Evolutionary conservation across 2,113 vertebrate genomes (phyloP).

Genomic region (Centropus bengalensis): DNA sequence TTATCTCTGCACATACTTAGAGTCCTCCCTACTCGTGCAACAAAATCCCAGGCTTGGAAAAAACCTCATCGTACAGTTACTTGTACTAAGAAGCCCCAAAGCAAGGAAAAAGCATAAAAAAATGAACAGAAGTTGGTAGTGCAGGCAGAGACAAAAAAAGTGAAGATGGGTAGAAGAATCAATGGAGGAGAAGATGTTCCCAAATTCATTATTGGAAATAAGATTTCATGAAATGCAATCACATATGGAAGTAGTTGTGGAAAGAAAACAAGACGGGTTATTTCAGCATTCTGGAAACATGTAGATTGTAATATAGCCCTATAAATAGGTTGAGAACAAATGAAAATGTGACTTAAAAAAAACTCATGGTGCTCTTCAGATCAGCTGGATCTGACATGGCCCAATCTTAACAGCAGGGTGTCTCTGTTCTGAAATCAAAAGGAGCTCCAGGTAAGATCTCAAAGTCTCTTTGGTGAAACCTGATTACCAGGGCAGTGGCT

Average conservation of each 20-base stretch:
- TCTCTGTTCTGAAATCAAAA: not conserved
- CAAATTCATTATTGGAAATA: not conserved
- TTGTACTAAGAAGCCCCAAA: slow-evolving; percentile 17
- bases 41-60: slow-evolving; percentile 4
- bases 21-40: not conserved
- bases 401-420: not conserved
- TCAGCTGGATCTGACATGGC: not conserved
- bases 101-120: not conserved
- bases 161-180: not conserved
- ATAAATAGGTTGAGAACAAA: not conserved
- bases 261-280: not conserved
- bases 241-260: not conserved
- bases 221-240: not conserved
- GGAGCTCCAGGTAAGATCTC: not conserved
- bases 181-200: not conserved
- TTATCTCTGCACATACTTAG: not conserved
- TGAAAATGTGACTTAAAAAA: not conserved
- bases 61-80: not conserved
- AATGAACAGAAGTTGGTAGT: not conserved
- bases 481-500: not conserved
- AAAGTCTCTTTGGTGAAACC: not conserved
- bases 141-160: not conserved
- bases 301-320: not conserved
- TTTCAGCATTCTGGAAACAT: not conserved
- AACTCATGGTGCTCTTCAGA: not conserved